Evolutionary conservation across 1,140 invertebrate species (phyloP), one percentile per base, ranked within the genome.

Genomic region (Philotrypesis tridentata): DNA sequence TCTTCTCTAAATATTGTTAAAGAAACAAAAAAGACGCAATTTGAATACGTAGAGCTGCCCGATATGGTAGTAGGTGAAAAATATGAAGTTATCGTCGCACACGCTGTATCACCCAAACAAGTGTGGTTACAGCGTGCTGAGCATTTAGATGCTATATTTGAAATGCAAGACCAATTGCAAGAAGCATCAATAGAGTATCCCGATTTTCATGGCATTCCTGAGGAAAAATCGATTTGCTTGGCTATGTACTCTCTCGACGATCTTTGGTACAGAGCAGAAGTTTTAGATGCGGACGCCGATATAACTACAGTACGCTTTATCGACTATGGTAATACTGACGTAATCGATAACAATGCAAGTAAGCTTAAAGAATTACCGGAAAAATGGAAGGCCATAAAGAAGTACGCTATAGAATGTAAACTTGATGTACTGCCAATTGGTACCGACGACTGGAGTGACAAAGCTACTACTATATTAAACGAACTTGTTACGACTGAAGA

Each of bases 291-390:
- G 0, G 94, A 95, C 82, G 92, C 92, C 14, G 95, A 94, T 72
- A 94, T 95, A 29, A 95, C 94, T 17, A 95, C 95, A 1, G 94
- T 97, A 0, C 92, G 94, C 33, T 97, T 97, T 86, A 94, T 97
- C 5, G 97, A 98, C 87, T 97, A 95, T 87, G 97, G 97, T 9
- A 96, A 96, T 83, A 95, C 95, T 0, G 95, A 96, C 85, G 93
- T 94, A 0, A 92, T 95, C 0, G 92, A 94, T 55, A 95, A 94
- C 74, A 91, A 92, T 14, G 90, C 91, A 0, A 90, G 88, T 0
- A 87, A 93, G 12, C 91, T 96, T 1, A 95, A 95, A 85, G 89
- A 91, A 11, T 89, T 96, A 37, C 93, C 94, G 0, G 90, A 93
- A 17, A 89, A 92, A 61, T 90, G 93, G 83, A 91, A 89, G 76